phyloP scores from a whole-genome alignment of 2,113 vertebrate species.

The Varanus komodoensis region DNA sequence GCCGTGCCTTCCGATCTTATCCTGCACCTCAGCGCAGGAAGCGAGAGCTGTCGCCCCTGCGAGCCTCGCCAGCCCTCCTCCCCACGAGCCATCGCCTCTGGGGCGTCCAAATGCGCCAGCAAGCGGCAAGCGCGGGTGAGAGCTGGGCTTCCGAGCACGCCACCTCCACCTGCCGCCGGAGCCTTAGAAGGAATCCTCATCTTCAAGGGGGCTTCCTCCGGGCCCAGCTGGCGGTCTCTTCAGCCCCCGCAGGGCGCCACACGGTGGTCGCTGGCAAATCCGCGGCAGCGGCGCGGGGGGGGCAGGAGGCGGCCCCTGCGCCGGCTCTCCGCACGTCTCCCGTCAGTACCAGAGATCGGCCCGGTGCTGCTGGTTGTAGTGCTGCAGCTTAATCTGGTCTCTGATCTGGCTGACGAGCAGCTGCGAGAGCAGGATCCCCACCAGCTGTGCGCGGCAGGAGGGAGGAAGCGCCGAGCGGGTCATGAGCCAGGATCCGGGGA shows the following conservation, averaged over 20 bases:
- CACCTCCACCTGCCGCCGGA: too few species aligned
- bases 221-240: not conserved
- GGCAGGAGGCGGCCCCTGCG: too few species aligned
- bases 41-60: not conserved
- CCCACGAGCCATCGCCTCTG: too few species aligned
- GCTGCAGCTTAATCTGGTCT: conserved; percentile 91
- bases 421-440: conserved; percentile 92
- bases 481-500: not conserved
- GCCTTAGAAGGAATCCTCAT: too few species aligned
- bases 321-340: not conserved
- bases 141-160: too few species aligned
- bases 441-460: conserved; percentile 79
- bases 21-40: not conserved
- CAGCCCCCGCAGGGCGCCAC: not conserved
- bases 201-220: not conserved
- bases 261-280: not conserved
- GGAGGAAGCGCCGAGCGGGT: not conserved
- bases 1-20: not conserved
- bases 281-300: not conserved
- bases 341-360: conserved; percentile 86
- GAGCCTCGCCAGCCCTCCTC: not conserved
- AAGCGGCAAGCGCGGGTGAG: too few species aligned
- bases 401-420: conserved; percentile 91
- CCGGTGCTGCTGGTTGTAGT: conserved; percentile 86
- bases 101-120: too few species aligned